Evolutionary conservation across 1,140 invertebrate species (phyloP).

Genomic region (Drosophila watanabei): DNA sequence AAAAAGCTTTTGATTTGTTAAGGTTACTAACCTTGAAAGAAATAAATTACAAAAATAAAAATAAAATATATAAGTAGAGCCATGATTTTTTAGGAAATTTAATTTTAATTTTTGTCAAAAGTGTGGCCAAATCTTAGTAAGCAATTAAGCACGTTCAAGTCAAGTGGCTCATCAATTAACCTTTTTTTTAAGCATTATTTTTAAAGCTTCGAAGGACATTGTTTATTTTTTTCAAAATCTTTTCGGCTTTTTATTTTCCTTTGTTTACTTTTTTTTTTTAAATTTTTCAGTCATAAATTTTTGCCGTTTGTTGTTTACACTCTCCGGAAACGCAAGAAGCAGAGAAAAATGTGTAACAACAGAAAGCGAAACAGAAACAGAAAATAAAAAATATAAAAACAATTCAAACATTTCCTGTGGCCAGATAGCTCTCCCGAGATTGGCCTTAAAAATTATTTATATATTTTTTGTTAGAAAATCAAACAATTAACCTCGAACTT

Average conservation of each 20-base stretch:
- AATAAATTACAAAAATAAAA: not conserved
- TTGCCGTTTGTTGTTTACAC: conserved; percentile 27
- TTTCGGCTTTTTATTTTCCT: not conserved
- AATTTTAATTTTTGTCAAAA: not conserved
- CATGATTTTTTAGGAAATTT: not conserved
- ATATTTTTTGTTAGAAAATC: conserved; percentile 80
- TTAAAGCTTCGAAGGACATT: not conserved
- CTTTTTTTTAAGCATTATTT: not conserved
- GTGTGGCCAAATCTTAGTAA: not conserved
- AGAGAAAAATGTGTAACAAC: conserved; percentile 35
- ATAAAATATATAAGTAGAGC: not conserved
- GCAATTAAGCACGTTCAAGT: conserved; percentile 1
- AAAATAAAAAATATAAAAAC: conserved; percentile 31
- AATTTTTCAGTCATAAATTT: not conserved
- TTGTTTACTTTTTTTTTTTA: not conserved
- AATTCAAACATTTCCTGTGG: conserved; percentile 75
- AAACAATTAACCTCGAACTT: conserved; percentile 83
- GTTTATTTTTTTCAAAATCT: not conserved
- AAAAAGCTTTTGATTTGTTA: not conserved
- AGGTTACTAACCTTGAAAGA: not conserved
- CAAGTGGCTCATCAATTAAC: conserved; percentile 2
- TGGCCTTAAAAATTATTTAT: conserved; percentile 67
- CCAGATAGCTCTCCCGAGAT: conserved; percentile 66
- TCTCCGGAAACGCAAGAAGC: conserved; percentile 28
- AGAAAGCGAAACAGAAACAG: conserved; percentile 5